A percentile compares a stretch with the other conserved stretches of the same genome.
phyloP scores from a whole-genome alignment of 2,797 vertebrate genomes.

The Sebastes baramenuke region DNA sequence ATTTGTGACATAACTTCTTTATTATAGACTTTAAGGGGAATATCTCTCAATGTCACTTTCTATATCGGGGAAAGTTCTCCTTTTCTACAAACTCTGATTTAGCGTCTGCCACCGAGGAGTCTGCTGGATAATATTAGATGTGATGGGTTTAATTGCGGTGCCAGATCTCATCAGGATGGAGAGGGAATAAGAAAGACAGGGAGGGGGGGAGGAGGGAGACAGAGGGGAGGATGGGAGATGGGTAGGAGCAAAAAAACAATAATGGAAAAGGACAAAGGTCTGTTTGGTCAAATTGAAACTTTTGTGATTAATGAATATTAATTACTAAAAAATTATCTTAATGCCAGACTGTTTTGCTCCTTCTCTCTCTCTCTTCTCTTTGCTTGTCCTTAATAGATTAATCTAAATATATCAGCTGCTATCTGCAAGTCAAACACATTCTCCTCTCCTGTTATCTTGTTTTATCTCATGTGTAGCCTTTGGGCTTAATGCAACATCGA shows the following conservation, averaged over 20 bases:
- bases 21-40: background rate
- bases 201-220: background rate
- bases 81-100: slow-evolving; percentile 66
- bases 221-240: slow-evolving; percentile 20
- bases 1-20: background rate
- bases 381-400: background rate
- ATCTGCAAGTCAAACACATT: background rate
- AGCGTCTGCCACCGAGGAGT: slow-evolving; percentile 62
- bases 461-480: background rate
- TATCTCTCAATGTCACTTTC: slow-evolving; percentile 10
- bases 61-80: slow-evolving; percentile 59
- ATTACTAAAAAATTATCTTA: background rate
- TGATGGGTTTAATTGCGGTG: slow-evolving; percentile 68
- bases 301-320: background rate
- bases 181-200: slow-evolving; percentile 50
- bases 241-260: background rate
- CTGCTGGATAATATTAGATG: slow-evolving; percentile 65
- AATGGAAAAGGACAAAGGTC: background rate
- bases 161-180: slow-evolving; percentile 67
- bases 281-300: background rate
- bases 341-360: background rate
- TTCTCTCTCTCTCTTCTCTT: no score
- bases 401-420: background rate
- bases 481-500: background rate
- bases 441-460: background rate